Evolutionary conservation across 2,113 vertebrate genomes (phyloP), one percentile per base, ranked within the genome.

Genomic region (Labrus mixtus): DNA sequence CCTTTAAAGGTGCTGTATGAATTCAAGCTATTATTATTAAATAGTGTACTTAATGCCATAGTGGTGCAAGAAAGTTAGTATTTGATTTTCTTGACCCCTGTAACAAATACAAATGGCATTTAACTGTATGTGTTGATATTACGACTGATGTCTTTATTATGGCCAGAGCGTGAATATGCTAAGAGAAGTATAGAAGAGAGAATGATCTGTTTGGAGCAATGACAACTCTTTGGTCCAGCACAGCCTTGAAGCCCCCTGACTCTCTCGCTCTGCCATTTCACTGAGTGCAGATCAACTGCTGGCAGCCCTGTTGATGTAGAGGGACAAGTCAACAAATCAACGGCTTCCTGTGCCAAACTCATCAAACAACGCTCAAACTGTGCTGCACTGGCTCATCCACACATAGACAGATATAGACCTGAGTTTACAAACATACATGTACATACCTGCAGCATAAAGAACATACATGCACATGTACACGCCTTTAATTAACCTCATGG

Each of bases 291-390:
- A 79, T 66, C 72, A 23, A 61, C 82, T 79, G 81, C 82, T 82
- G 74, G 72, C 83, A 81, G 76, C 76, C 80, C 57, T 89, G 90
- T 90, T 90, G 91, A 89, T 87, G 78, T 55, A 89, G 87, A 92
- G 90, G 87, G 87, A 90, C 80, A 77, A 84, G 89, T 92, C 90
- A 94, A 92, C 89, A 92, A 92, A 91, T 93, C 78, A 83, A 54
- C 70, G 29, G 82, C 87, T 91, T 92, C 86, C 86, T 73, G 76
- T 78, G 81, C 87, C 78, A 87, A 91, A 85, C 71, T 75, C 73
- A 83, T 91, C 79, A 76, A 81, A 92, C 87, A 85, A 88, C 89
- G 71, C 79, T 87, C 77, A 83, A 88, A 81, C 86, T 93, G 89
- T 91, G 70, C 85, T 75, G 70, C 67, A 74, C 46, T 56, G 63